Conservation (phyloP, 2,113 vertebrate species). For the Microtus pennsylvanicus region DNA sequence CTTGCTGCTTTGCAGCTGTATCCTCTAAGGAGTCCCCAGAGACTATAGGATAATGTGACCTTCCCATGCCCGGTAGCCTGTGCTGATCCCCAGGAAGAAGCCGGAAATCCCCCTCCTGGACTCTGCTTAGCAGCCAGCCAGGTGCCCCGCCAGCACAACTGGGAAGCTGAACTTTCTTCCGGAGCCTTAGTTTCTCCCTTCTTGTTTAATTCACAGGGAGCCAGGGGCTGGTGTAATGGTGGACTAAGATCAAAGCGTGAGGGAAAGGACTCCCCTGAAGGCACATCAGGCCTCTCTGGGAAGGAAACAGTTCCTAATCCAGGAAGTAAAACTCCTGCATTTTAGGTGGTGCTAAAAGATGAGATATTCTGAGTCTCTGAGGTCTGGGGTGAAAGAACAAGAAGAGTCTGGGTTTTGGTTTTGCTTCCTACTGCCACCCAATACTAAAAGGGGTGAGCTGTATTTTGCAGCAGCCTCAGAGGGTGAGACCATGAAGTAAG, state of each 20-base stretch:
- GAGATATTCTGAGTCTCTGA: slow-evolving; percentile 38
- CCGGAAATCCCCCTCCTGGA: neutral
- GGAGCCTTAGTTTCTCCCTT: neutral
- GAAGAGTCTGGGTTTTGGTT: neutral
- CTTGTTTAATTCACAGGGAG: slow-evolving; percentile 75
- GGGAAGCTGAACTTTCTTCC: slow-evolving; percentile 29
- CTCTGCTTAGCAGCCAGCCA: neutral
- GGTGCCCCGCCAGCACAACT: neutral
- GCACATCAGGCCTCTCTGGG: slow-evolving; percentile 16
- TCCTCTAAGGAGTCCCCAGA: slow-evolving; percentile 8
- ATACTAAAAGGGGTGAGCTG: neutral
- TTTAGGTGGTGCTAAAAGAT: slow-evolving; percentile 63
- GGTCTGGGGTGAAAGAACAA: neutral
- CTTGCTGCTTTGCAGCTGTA: neutral
- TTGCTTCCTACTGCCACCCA: neutral
- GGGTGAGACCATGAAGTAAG: neutral
- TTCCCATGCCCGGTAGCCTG: neutral
- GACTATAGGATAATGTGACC: neutral
- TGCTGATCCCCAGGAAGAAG: neutral
- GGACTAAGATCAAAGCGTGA: slow-evolving; percentile 67
- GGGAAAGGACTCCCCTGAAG: slow-evolving; percentile 55
- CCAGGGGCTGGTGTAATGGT: neutral
- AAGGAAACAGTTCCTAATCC: slow-evolving; percentile 61
- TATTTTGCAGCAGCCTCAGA: slow-evolving; percentile 4
- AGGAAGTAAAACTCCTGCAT: slow-evolving; percentile 65